A percentile compares a stretch with the other conserved stretches of the same genome.
Conservation (phyloP, 1,140 invertebrate genomes). For the Ylistrum balloti region DNA sequence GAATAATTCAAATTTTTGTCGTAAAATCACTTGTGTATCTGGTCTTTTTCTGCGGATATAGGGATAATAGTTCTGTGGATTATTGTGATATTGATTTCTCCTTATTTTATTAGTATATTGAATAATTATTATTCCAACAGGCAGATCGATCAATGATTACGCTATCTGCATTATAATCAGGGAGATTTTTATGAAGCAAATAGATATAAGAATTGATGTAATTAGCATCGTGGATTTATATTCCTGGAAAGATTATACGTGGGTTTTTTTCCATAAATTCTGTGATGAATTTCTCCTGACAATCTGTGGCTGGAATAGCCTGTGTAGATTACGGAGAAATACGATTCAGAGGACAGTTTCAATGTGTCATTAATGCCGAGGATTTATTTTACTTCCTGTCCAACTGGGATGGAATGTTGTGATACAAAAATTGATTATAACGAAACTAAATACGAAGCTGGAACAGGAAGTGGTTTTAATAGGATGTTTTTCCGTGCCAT, state of each 20-base stretch:
- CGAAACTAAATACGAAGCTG: not conserved
- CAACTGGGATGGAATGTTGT: not conserved
- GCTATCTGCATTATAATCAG: not conserved
- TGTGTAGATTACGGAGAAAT: not conserved
- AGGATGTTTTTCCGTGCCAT: conserved; percentile 1
- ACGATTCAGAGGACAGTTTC: not conserved
- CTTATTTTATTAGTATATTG: too few relatives aligned
- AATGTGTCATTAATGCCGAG: not conserved
- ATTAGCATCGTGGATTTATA: not conserved
- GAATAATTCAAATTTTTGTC: too few relatives aligned
- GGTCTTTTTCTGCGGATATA: too few relatives aligned
- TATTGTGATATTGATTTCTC: not conserved
- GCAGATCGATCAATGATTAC: not conserved
- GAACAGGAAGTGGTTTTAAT: not conserved
- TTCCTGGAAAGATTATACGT: not conserved
- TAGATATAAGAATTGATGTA: not conserved
- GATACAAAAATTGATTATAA: not conserved
- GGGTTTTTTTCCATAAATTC: not conserved
- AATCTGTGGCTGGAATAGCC: not conserved
- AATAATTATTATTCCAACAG: not conserved
- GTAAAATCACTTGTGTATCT: not conserved
- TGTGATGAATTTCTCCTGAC: not conserved
- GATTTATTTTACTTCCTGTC: not conserved
- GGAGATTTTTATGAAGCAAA: not conserved
- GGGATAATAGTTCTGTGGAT: too few relatives aligned